Base-by-base conservation (phyloP, 2,797 vertebrate species). In the Denticeps clupeoides region DNA sequence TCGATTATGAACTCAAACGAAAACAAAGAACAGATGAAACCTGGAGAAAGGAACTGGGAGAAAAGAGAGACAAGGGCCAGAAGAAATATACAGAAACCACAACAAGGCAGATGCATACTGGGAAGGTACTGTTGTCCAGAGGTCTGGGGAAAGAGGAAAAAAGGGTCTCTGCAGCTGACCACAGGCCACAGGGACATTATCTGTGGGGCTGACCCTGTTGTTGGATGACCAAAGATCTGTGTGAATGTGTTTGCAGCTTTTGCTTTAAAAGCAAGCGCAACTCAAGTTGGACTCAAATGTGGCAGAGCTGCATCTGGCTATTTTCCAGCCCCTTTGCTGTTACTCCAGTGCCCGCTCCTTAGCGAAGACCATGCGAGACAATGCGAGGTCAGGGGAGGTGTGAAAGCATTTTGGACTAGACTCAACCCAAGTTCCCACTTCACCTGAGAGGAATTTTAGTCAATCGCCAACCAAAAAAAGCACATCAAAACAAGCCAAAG, bases 391-490 rank as follows among this genome's bases (percentile, higher is more conserved):
- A 46, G 29, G 21, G 40, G 35, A 31, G 28, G 6, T 21, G 43
- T 41, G 44, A 2, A 12, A 11, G 27, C 12, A 25, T 48, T 51
- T 41, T 55, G 65, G 70, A 12, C 48, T 47, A 15, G 19, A 21
- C 49, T n/a, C 49, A 49, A 40, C 22, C 21, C 32, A 53, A 47
- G 16, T 71, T 84, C 79, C 80, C 11, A 7, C 38, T 88, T 83
- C 27, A 89, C 81, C 23, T 86, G 84, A 19, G 86, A 84, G 40
- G 85, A 51, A 54, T 54, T 35, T 12, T 25, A 62, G 47, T 21
- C 40, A 51, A 50, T 58, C 37, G 47, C 50, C 59, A 53, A 52
- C 15, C 41, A 53, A 46, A 32, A 45, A 45, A 28, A 33, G n/a
- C 33, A 51, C 38, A 45, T 41, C 23, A 7, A 41, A 33, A 45